These are phyloP conservation scores for Alentia gelatinosa DNA, from an alignment of 2,888 invertebrate species.

Conservation along the genomic window DNA sequence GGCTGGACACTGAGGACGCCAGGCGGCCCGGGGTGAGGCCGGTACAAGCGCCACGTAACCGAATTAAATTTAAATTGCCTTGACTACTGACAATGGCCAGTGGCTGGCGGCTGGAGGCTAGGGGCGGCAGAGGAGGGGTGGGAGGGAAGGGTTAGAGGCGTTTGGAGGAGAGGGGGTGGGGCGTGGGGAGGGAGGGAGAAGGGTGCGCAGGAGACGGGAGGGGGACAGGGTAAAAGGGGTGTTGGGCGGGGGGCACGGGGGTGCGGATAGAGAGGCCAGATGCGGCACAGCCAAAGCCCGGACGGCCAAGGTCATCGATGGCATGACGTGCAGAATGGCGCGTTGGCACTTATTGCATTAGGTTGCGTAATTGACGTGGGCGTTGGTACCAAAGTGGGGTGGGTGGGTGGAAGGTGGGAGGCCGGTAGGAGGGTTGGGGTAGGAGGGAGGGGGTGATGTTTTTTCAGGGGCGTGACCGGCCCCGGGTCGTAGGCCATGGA, in stretches of 20 bases:
- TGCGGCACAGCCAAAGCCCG: background rate
- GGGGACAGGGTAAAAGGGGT: background rate
- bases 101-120: conserved; percentile 21
- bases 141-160: background rate
- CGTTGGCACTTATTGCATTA: conserved; percentile 44
- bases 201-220: background rate
- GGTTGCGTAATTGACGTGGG: conserved; percentile 50
- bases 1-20: conserved; percentile 27
- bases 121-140: background rate
- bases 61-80: conserved; percentile 53
- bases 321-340: conserved; percentile 39
- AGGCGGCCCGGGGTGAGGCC: conserved; percentile 28
- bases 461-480: conserved; percentile 1
- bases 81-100: conserved; percentile 51
- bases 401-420: background rate
- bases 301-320: conserved; percentile 40
- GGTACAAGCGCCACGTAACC: conserved; percentile 43
- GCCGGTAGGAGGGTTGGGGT: background rate
- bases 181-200: background rate
- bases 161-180: background rate
- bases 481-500: conserved; percentile 15
- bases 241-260: background rate
- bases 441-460: background rate
- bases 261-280: conserved; percentile 27
- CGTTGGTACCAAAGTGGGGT: conserved; percentile 23